A percentile compares a stretch with the other conserved stretches of the same genome.
phyloP scores from a whole-genome alignment of 2,113 vertebrate genomes.

The Nycticryphes semicollaris region DNA sequence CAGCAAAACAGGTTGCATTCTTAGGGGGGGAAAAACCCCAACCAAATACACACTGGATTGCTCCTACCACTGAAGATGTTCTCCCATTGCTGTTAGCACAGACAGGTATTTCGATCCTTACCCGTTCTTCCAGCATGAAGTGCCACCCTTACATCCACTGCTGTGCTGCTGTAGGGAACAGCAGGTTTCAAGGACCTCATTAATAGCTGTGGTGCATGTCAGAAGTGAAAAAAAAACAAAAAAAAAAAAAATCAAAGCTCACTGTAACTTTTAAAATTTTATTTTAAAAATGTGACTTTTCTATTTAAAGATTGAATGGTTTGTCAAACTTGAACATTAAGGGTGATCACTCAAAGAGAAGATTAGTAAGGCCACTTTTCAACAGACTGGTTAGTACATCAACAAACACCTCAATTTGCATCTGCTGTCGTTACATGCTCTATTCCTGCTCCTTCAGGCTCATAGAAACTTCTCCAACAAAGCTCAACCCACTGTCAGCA shows the following conservation, averaged over 20 bases:
- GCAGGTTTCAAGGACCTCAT: background rate
- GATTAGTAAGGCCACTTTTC: background rate
- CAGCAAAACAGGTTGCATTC: background rate
- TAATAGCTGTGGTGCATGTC: background rate
- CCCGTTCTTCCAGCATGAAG: background rate
- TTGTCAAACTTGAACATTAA: background rate
- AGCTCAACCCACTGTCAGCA: background rate
- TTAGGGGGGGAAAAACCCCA: background rate
- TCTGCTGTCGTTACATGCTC: background rate
- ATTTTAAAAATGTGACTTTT: background rate
- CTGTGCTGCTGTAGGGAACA: background rate
- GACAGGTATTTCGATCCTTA: background rate
- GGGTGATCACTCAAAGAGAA: background rate
- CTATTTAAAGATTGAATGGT: background rate
- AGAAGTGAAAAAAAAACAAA: background rate
- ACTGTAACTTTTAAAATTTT: background rate
- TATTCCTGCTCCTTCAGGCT: background rate
- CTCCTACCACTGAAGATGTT: background rate
- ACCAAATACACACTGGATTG: background rate
- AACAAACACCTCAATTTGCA: rapidly evolving
- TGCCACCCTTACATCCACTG: background rate
- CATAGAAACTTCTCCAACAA: background rate
- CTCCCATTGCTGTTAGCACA: background rate
- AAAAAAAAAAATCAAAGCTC: background rate
- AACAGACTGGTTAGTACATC: background rate